Evolutionary conservation across 1,140 invertebrate species (phyloP), one percentile per base, ranked within the genome.

Genomic region (Drosophila equinoxialis): DNA sequence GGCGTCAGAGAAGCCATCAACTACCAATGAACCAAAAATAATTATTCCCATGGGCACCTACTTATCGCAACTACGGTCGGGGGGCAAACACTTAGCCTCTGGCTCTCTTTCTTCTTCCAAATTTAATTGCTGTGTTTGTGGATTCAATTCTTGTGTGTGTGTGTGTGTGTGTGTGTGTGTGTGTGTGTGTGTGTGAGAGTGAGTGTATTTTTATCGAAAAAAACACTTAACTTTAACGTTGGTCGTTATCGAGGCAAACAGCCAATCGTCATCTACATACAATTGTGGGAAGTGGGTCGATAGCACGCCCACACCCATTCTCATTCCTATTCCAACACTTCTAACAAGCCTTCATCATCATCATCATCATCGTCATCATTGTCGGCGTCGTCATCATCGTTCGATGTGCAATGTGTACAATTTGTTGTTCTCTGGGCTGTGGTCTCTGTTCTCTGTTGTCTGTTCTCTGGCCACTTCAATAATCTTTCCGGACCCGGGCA

Each of bases 261-360:
- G 74, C 74, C 74, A 77, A 77, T 77, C 66, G 74, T 73, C 73
- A 63, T 59, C 41, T 55, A 14, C 26, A 51, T 51, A 66, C 61
- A 66, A 74, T 68, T 74, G 60, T 77, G 75, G 75, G 75, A 77
- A 77, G 75, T 78, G 63, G 75, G 75, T 77, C 75, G 74, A 54
- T 33, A 65, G 41, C 59, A 71, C 75, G 57, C 30, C 33, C 54
- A 45, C 61, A 17, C 73, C 74, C 74, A 70, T 42, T 20, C 58
- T 39, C 37, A 39, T 39, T 39, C 37, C 37, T 8, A 39, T 13
- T 11, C 39, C 26, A 26, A 60, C 33, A 62, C 13, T 68, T 42
- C 65, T 69, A 76, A 76, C 65, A n/a, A 76, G 65, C n/a, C 57
- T 17, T 59, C 23, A 42, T 14, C 39, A 30, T n/a, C 37, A 26